Base-by-base conservation (phyloP, 2,888 invertebrate species). In the Coenonympha arcania region DNA sequence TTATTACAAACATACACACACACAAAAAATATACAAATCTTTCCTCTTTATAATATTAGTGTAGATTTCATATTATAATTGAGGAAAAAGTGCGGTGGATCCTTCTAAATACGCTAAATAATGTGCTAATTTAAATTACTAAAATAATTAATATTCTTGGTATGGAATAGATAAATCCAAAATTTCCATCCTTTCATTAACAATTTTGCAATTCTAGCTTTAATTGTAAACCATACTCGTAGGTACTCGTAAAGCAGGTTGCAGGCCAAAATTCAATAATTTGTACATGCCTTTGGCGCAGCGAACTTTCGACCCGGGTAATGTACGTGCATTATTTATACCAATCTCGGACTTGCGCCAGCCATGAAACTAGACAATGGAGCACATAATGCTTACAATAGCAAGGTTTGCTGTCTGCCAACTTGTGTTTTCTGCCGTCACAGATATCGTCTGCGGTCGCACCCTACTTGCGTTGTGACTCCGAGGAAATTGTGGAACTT, bases 261-360 rank as follows among this genome's bases (percentile, higher is more conserved):
- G 18, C 19, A 19, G n/a, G 34, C 34, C 9, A n/a, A 15, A 40
- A 26, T 16, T 40, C 26, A 28, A 19, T 41, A 18, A 41, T 41
- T 16, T 30, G 30, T 19, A 43, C 30, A 20, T 31, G 31, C 8
- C 15, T 31, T 43, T 40, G 20, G 49, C 43, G 43, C 52, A 54
- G 48, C 44, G 55, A 58, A 58, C 57, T 52, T 50, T 36, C 42
- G 50, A 50, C 50, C 51, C 45, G 52, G 57, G 55, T 49, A 60
- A 55, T 57, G 59, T 62, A 56, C 50, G 53, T 68, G 66, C 65
- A 69, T 68, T 69, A 69, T 71, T 71, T 66, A 73, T 63, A 60
- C 52, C 60, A 64, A 66, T 63, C 61, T 65, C 59, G 61, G 57
- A 62, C 61, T 37, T 37, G 45, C 41, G 42, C 52, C 45, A 51